phyloP scores from a whole-genome alignment of 2,888 invertebrate genomes.

The Leucoma salicis region DNA sequence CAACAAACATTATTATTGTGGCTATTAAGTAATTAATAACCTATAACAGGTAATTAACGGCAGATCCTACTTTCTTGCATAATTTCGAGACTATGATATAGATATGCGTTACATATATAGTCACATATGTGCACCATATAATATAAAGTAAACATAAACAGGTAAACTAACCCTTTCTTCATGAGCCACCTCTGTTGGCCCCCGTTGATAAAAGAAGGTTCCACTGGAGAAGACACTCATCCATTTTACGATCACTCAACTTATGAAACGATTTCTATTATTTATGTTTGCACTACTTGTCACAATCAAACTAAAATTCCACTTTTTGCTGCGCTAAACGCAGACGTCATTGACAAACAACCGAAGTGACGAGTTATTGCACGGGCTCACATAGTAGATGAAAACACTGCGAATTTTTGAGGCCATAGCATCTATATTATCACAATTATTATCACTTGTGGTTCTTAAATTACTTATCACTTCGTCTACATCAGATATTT shows the following conservation, averaged over 20 bases:
- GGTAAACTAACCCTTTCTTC: slow-evolving; percentile 81
- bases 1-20: slow-evolving; percentile 50
- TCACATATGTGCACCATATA: slow-evolving; percentile 35
- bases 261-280: slow-evolving; percentile 70
- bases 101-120: slow-evolving; percentile 42
- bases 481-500: slow-evolving; percentile 68
- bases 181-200: slow-evolving; percentile 78
- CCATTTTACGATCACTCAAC: slow-evolving; percentile 77
- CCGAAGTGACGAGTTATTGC: slow-evolving; percentile 79
- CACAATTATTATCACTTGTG: slow-evolving; percentile 57
- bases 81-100: slow-evolving; percentile 40
- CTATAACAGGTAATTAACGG: slow-evolving; percentile 44
- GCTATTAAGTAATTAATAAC: slow-evolving; percentile 51
- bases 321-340: slow-evolving; percentile 81
- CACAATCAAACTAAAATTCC: slow-evolving; percentile 79
- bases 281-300: slow-evolving; percentile 77
- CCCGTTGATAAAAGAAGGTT: slow-evolving; percentile 72
- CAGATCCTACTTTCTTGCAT: slow-evolving; percentile 42
- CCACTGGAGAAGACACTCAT: slow-evolving; percentile 73
- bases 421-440: slow-evolving; percentile 69
- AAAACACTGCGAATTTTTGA: slow-evolving; percentile 71
- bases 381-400: slow-evolving; percentile 74
- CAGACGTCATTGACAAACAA: slow-evolving; percentile 83
- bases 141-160: slow-evolving; percentile 69
- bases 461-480: slow-evolving; percentile 47